These are phyloP conservation scores for Cantharis rustica DNA, from an alignment of 2,888 invertebrate species.

Conservation along the genomic window DNA sequence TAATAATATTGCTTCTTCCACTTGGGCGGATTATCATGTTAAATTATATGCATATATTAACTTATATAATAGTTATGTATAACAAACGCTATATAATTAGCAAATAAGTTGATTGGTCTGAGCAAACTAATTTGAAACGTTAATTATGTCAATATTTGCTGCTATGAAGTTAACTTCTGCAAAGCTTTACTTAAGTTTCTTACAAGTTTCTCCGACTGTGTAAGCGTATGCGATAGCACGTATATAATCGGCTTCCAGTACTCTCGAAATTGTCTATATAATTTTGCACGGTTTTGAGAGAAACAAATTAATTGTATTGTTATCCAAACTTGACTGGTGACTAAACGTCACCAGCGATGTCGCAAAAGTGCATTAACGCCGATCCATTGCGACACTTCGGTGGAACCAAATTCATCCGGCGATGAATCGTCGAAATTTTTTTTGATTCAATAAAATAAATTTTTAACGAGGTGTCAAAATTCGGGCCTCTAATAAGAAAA, in stretches of 20 bases:
- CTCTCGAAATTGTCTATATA: not conserved
- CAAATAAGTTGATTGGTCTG: conserved; percentile 11
- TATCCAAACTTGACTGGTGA: not conserved
- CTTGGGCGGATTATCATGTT: not conserved
- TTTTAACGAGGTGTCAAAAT: not conserved
- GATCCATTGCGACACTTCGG: too few species aligned
- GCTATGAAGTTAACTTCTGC: not conserved
- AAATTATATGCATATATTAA: not conserved
- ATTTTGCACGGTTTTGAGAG: not conserved
- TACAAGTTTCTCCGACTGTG: not conserved
- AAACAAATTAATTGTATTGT: not conserved
- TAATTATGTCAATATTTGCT: not conserved
- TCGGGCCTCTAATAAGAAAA: not conserved
- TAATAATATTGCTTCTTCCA: not conserved
- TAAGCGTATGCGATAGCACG: not conserved
- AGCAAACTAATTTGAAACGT: conserved; percentile 8
- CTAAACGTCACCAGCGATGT: too few species aligned
- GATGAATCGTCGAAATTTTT: not conserved
- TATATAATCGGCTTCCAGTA: not conserved
- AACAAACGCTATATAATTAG: conserved; percentile 1
- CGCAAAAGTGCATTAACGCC: too few species aligned
- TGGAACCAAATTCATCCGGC: too few species aligned
- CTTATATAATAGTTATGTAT: not conserved
- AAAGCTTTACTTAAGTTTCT: not conserved
- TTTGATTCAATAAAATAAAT: not conserved